These are phyloP conservation scores for Muschampia plurimacula DNA, from an alignment of 2,888 invertebrate species.

Conservation along the genomic window DNA sequence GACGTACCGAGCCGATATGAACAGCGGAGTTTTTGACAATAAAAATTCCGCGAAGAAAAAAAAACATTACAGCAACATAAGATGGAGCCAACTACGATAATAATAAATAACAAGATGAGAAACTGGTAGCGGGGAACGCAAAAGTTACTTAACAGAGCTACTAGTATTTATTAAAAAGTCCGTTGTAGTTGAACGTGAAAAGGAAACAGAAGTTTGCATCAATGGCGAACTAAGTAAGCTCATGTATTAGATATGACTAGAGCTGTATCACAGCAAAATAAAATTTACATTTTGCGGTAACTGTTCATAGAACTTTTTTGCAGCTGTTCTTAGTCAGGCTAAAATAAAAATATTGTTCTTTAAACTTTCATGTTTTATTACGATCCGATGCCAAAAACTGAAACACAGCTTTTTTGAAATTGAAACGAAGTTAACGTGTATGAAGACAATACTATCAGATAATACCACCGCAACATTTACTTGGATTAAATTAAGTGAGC, in stretches of 20 bases:
- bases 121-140: neutral
- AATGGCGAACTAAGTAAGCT: constrained; percentile 1
- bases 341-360: no score
- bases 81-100: constrained; percentile 7
- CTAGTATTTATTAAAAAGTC: constrained; percentile 26
- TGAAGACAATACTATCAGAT: no score
- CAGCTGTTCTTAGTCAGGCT: neutral
- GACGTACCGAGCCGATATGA: no score
- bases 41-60: neutral
- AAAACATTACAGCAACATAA: constrained; percentile 19
- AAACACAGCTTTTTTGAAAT: no score
- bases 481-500: no score
- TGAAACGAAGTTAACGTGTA: no score
- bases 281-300: neutral
- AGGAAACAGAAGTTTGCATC: constrained; percentile 10
- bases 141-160: constrained; percentile 25
- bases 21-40: no score
- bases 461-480: no score
- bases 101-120: constrained; percentile 22
- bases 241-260: neutral
- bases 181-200: neutral
- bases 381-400: no score
- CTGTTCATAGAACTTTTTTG: neutral
- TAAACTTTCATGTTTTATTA: no score
- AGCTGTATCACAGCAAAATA: neutral